A percentile compares a stretch with the other conserved stretches of the same genome.
Conservation (phyloP, 2,888 invertebrate genomes). For the Plagodis pulveraria region DNA sequence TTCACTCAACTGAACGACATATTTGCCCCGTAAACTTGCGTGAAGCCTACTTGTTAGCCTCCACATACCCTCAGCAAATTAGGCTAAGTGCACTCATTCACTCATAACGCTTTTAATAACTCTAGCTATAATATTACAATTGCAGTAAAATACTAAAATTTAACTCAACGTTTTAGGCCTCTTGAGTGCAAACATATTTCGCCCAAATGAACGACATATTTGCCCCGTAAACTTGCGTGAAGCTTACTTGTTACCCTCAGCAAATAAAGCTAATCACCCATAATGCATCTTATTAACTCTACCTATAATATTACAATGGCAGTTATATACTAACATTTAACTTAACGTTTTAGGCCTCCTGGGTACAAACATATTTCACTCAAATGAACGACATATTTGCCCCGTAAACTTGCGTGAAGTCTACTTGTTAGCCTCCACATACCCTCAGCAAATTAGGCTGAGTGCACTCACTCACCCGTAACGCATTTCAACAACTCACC, state of each 20-base stretch:
- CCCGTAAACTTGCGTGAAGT: slow-evolving; percentile 5
- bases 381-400: slow-evolving; percentile 3
- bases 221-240: slow-evolving; percentile 6
- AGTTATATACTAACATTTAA: no score
- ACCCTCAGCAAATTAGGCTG: slow-evolving; percentile 22
- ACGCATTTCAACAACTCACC: slow-evolving; percentile 23
- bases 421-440: background rate
- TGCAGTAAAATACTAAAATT: no score
- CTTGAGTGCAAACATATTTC: no score
- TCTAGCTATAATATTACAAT: no score
- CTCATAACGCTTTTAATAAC: slow-evolving; percentile 8
- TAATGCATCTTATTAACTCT: slow-evolving; percentile 12
- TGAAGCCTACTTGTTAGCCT: slow-evolving; percentile 1
- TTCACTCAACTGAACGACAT: background rate
- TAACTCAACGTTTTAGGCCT: no score
- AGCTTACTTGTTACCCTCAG: slow-evolving; percentile 6
- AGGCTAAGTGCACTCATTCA: slow-evolving; percentile 16
- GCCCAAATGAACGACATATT: background rate
- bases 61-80: slow-evolving; percentile 16
- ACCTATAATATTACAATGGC: no score
- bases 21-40: slow-evolving; percentile 5
- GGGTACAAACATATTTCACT: no score
- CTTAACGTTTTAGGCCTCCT: no score
- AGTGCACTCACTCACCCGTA: slow-evolving; percentile 11
- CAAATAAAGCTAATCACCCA: slow-evolving; percentile 19